Conservation (phyloP, 2,888 invertebrate species). For the Acanthosepion esculentum region DNA sequence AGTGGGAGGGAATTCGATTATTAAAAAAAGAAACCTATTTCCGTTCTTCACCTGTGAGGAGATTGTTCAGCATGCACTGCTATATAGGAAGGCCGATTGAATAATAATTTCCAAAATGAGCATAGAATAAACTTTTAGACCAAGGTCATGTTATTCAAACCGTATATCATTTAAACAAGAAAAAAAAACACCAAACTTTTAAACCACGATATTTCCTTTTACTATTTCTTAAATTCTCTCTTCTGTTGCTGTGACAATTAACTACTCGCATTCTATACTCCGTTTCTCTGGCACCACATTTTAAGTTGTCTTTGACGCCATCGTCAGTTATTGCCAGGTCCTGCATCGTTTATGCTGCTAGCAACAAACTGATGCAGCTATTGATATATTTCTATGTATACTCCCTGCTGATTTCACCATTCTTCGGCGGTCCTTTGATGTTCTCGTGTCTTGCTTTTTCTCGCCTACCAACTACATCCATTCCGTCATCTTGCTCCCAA, state of each 20-base stretch:
- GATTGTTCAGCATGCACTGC: too few species aligned
- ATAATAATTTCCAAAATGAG: too few species aligned
- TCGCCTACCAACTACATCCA: not conserved
- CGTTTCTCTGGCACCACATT: not conserved
- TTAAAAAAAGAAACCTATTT: too few species aligned
- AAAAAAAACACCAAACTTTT: too few species aligned
- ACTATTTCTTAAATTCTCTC: not conserved
- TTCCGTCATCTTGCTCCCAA: not conserved
- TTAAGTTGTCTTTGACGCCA: not conserved
- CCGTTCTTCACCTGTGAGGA: too few species aligned
- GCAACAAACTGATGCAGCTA: not conserved
- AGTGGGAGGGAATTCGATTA: too few species aligned
- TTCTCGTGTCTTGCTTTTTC: not conserved
- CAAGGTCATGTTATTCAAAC: too few species aligned
- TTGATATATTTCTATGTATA: not conserved
- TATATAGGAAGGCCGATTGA: too few species aligned
- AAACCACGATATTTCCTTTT: too few species aligned
- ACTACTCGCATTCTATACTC: not conserved
- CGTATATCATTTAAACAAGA: too few species aligned
- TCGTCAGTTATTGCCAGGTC: not conserved
- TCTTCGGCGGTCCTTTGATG: not conserved
- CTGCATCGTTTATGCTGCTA: not conserved
- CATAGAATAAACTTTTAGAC: too few species aligned
- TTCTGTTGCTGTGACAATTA: not conserved
- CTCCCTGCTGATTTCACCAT: not conserved